Percentiles rank a stretch among this genome's conserved stretches.
Conservation (phyloP, 2,888 invertebrate genomes). For the Watsonalla binaria region DNA sequence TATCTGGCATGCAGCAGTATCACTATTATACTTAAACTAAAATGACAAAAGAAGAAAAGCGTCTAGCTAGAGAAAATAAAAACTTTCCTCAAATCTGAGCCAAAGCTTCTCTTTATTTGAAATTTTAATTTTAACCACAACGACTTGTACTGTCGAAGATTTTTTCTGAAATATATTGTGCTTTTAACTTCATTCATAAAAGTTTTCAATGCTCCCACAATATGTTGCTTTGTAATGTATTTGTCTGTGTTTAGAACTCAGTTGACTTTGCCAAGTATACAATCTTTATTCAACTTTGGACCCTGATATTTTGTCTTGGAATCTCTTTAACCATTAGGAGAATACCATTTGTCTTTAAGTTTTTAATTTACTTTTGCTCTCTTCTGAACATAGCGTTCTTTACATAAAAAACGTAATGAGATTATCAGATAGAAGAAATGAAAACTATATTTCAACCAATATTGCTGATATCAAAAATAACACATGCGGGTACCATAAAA, state of each 20-base stretch:
- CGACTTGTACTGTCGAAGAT: slow-evolving; percentile 15
- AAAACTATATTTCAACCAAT: background rate
- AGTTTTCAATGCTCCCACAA: background rate
- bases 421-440: background rate
- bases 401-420: background rate
- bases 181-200: background rate
- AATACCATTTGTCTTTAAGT: background rate
- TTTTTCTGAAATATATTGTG: slow-evolving; percentile 1
- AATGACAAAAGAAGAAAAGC: slow-evolving; percentile 14
- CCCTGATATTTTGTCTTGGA: background rate
- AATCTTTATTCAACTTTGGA: background rate
- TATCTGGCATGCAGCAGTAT: slow-evolving; percentile 11
- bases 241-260: background rate
- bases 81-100: slow-evolving; percentile 30
- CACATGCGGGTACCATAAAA: too few species aligned
- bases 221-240: background rate
- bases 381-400: background rate
- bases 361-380: background rate
- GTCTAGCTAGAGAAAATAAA: slow-evolving; percentile 17
- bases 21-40: slow-evolving; percentile 7
- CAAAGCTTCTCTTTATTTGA: slow-evolving; percentile 30
- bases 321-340: background rate
- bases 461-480: too few species aligned
- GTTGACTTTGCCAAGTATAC: background rate
- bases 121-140: slow-evolving; percentile 32